Percentiles rank a stretch among this genome's conserved stretches.
Conservation (phyloP, 2,888 invertebrate species). For the Patella pellucida region DNA sequence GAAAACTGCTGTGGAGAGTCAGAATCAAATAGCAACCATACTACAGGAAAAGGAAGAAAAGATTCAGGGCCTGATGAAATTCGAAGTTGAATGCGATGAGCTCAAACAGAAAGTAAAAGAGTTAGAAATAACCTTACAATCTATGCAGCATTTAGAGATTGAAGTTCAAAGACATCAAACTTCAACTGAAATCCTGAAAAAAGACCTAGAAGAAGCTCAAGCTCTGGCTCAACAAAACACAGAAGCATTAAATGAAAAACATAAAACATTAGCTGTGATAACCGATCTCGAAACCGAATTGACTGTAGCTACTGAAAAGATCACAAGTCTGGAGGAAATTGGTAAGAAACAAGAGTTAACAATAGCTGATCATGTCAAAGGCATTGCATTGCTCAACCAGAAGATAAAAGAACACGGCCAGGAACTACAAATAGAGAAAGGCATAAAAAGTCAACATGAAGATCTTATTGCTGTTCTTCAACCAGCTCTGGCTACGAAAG, state of each 20-base stretch:
- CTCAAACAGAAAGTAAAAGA: constrained; percentile 31
- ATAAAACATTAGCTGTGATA: constrained; percentile 20
- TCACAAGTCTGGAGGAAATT: constrained; percentile 40
- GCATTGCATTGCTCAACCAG: constrained; percentile 45
- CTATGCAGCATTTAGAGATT: constrained; percentile 24
- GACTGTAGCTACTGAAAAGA: constrained; percentile 23
- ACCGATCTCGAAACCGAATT: constrained; percentile 32
- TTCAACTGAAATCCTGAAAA: constrained; percentile 23
- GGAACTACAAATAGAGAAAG: constrained; percentile 33
- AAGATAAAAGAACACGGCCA: constrained; percentile 35
- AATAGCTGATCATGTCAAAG: constrained; percentile 38
- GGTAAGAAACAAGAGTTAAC: constrained; percentile 29
- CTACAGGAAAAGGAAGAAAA: constrained; percentile 37
- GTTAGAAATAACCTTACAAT: constrained; percentile 26
- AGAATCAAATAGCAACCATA: constrained; percentile 32
- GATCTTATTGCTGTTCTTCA: constrained; percentile 39
- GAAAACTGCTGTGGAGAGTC: constrained; percentile 40
- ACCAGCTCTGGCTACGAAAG: constrained; percentile 42
- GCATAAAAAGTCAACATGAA: constrained; percentile 36
- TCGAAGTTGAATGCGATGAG: constrained; percentile 33
- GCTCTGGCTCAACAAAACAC: constrained; percentile 8
- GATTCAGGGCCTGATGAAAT: constrained; percentile 28
- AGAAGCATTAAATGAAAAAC: constrained; percentile 17
- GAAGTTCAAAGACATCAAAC: constrained; percentile 17
- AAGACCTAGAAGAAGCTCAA: constrained; percentile 25